phyloP scores from a whole-genome alignment of 1,140 invertebrate species.

The Anoplolepis gracilipes region DNA sequence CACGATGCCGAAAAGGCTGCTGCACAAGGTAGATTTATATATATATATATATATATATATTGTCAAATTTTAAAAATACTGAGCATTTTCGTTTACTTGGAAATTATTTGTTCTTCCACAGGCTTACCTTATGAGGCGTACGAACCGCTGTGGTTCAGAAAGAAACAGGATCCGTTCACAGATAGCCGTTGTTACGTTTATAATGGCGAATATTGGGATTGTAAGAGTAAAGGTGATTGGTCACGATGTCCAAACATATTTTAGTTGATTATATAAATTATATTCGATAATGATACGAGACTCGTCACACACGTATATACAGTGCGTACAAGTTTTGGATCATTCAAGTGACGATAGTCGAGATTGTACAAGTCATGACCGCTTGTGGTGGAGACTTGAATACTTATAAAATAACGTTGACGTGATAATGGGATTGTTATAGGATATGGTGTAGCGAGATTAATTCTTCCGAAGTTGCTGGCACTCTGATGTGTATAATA shows the following conservation, averaged over 20 bases:
- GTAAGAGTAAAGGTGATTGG: constrained; percentile 96
- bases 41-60: neutral
- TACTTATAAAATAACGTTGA: constrained; percentile 63
- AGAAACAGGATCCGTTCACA: constrained; percentile 92
- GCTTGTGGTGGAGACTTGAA: constrained; percentile 44
- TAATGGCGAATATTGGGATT: constrained; percentile 96
- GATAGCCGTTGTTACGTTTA: constrained; percentile 94
- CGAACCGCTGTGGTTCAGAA: constrained; percentile 96
- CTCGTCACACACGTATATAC: constrained; percentile 59
- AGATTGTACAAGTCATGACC: constrained; percentile 64
- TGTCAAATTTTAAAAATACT: constrained; percentile 24
- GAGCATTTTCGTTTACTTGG: neutral
- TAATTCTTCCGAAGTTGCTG: constrained; percentile 67
- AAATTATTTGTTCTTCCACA: constrained; percentile 78
- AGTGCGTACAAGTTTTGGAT: constrained; percentile 70
- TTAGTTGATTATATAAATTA: constrained; percentile 84
- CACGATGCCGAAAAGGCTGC: constrained; percentile 92
- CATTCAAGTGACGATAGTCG: constrained; percentile 65
- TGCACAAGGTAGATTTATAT: constrained; percentile 86
- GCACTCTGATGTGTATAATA: constrained; percentile 61
- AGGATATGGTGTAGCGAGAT: constrained; percentile 58
- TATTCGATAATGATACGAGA: constrained; percentile 70
- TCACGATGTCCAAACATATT: constrained; percentile 97
- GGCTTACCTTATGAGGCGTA: constrained; percentile 92
- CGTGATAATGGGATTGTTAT: constrained; percentile 65